Conservation (phyloP, 2,888 invertebrate genomes). For the Chloromyia formosa region DNA sequence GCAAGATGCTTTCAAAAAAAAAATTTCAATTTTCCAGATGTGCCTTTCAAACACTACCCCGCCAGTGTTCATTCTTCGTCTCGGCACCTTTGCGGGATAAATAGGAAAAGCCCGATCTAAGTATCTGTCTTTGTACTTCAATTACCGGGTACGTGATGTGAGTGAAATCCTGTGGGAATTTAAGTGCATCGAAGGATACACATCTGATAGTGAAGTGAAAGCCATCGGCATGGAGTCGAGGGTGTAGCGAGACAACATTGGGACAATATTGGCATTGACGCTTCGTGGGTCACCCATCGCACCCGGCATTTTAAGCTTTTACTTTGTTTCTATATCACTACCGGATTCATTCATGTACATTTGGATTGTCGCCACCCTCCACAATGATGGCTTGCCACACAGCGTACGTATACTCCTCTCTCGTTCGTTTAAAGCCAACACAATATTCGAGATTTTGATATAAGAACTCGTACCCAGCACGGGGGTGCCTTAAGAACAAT, state of each 20-base stretch:
- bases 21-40: too few relatives aligned
- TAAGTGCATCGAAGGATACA: constrained; percentile 44
- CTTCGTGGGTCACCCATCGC: constrained; percentile 11
- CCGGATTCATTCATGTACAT: neutral
- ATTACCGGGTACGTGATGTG: constrained; percentile 46
- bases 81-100: constrained; percentile 10
- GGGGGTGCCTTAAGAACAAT: constrained; percentile 1
- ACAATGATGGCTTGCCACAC: constrained; percentile 1
- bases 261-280: constrained; percentile 25
- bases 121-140: constrained; percentile 46
- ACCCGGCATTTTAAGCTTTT: constrained; percentile 8
- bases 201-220: constrained; percentile 32
- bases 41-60: too few relatives aligned
- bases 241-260: neutral
- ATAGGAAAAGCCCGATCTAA: constrained; percentile 44
- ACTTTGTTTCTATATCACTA: constrained; percentile 40
- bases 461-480: constrained; percentile 16
- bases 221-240: neutral
- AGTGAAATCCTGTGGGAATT: constrained; percentile 45
- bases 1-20: too few relatives aligned
- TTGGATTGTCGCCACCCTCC: constrained; percentile 3
- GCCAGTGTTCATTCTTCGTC: too few relatives aligned
- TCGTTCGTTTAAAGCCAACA: constrained; percentile 37
- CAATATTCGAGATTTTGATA: constrained; percentile 31
- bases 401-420: neutral